Conservation (phyloP, 2,888 invertebrate genomes). For the Spilosoma lubricipeda region DNA sequence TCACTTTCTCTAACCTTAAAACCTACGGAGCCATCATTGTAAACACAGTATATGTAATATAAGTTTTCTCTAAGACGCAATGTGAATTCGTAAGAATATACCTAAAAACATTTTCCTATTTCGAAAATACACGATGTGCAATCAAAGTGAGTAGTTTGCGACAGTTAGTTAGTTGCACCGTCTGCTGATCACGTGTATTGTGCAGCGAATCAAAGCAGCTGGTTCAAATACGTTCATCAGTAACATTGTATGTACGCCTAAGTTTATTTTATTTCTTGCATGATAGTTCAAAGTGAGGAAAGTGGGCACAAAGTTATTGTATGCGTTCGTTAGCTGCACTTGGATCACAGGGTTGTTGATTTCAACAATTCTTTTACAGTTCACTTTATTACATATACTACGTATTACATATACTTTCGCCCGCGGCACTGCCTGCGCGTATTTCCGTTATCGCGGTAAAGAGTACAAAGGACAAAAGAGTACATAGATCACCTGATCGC, state of each 20-base stretch:
- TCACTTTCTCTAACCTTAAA: no score
- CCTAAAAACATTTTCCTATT: background rate
- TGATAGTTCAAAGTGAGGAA: slow-evolving; percentile 22
- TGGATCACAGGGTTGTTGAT: background rate
- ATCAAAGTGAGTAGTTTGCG: slow-evolving; percentile 24
- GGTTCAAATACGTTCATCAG: slow-evolving; percentile 31
- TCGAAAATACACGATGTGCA: slow-evolving; percentile 10
- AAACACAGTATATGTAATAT: no score
- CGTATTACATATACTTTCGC: no score
- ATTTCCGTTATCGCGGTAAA: no score
- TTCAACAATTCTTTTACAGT: background rate
- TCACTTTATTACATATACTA: no score
- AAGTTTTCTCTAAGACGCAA: no score
- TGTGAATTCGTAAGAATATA: background rate
- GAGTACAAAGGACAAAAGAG: no score
- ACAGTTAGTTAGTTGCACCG: slow-evolving; percentile 28
- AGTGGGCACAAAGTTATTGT: slow-evolving; percentile 25
- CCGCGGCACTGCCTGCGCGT: no score
- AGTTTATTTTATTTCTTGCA: slow-evolving; percentile 26
- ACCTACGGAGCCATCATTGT: no score
- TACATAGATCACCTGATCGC: no score
- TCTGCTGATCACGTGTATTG: slow-evolving; percentile 37
- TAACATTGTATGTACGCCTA: slow-evolving; percentile 29
- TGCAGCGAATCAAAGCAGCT: slow-evolving; percentile 21
- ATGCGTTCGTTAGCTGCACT: background rate